Percentiles rank a stretch among this genome's conserved stretches.
phyloP scores from a whole-genome alignment of 2,113 vertebrate species.

The Mungos mungo region DNA sequence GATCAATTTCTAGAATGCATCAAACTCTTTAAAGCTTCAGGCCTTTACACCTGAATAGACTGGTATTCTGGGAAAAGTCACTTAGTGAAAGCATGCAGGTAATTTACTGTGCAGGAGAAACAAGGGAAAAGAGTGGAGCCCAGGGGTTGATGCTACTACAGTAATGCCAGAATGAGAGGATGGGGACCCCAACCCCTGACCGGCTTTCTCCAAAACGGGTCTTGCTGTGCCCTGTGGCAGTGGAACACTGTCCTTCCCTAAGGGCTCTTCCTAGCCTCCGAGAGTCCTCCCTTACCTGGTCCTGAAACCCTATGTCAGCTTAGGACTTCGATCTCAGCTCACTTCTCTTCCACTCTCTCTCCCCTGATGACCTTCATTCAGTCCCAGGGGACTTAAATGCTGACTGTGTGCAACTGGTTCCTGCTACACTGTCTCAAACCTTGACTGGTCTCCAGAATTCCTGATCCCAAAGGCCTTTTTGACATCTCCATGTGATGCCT shows the following conservation, averaged over 20 bases:
- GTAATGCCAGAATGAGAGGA: neutral
- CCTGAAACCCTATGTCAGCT: neutral
- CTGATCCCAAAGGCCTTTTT: neutral
- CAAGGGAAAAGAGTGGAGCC: neutral
- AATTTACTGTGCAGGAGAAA: neutral
- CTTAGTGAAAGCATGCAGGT: neutral
- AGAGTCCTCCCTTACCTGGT: neutral
- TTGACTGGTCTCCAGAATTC: slow-evolving; percentile 11
- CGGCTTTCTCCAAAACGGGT: neutral
- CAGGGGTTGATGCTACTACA: neutral
- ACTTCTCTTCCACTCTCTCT: neutral
- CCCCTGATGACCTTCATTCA: neutral
- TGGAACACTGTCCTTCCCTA: neutral
- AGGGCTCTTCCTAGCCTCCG: neutral
- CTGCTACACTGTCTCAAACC: neutral
- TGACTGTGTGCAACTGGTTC: neutral
- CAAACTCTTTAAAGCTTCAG: neutral
- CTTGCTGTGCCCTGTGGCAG: neutral
- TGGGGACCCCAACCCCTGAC: neutral
- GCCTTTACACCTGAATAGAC: neutral
- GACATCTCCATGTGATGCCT: neutral
- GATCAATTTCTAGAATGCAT: neutral
- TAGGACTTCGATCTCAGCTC: neutral
- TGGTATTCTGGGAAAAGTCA: neutral
- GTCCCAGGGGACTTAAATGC: neutral